Evolutionary conservation across 2,797 vertebrate species (phyloP), one percentile per base, ranked within the genome.

Genomic region (Macrochelys suwanniensis): DNA sequence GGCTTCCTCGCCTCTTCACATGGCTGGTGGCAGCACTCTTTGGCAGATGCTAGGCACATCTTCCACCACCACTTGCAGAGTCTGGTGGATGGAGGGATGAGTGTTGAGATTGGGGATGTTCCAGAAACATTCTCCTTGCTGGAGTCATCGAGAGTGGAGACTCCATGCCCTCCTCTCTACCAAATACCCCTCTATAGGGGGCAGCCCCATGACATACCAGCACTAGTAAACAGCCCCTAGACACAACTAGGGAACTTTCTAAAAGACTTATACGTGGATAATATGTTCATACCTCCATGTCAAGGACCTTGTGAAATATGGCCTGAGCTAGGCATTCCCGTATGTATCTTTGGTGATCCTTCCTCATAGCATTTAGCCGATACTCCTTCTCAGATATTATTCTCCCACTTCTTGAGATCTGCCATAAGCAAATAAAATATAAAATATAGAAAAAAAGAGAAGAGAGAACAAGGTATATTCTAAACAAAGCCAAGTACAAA

Each of bases 311-410:
- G 74, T 98, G 98, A 96, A 99, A 99, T 92, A 99, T 98, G 85
- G 99, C 99, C 74, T 98, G 98, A 51, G 99, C 99, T 94, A 99
- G 97, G 95, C 99, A 98, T 92, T 99, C 98, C 84, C 98, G 98
- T 3, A 99, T 88, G 0, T 98, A 98, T 88, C 98, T 98, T 94
- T 99, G 98, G 82, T 99, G 99, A 53, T 99, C 98, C 90, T 91
- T 98, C 95, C 98, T 99, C 97, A 99, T 98, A 68, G 98, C 97
- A 92, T 98, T 99, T 82, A 98, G 97, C 13, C 96, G 98, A 93
- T 99, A 99, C 97, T 99, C 99, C 47, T 99, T 99, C 97, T 99
- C 99, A 1, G 99, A 98, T 89, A 99, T 98, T 84, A 99, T 99
- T 71, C 98, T 98, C 37, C 99, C 99, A 85, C 98, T 99, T 97